Evolutionary conservation across 2,113 vertebrate genomes (phyloP).

Genomic region (Hyperoodon ampullatus): DNA sequence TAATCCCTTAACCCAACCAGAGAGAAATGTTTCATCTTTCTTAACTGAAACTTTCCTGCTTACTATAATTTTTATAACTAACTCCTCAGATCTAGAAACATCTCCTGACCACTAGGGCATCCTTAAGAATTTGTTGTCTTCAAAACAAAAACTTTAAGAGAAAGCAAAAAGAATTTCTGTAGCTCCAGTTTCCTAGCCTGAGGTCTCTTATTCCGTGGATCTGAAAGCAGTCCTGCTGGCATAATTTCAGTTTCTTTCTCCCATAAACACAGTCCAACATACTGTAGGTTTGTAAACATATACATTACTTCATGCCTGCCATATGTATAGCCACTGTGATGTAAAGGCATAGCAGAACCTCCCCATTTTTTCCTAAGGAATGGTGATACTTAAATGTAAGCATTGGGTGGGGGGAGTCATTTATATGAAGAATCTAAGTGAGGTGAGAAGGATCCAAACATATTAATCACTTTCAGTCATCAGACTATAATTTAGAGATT

Average conservation of each 20-base stretch:
- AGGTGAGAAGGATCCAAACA: background rate
- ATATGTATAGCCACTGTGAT: background rate
- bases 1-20: background rate
- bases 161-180: background rate
- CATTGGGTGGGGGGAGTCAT: background rate
- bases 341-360: background rate
- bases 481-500: background rate
- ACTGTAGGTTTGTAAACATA: background rate
- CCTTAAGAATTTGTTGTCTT: background rate
- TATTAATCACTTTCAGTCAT: background rate
- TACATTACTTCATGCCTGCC: background rate
- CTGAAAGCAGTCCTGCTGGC: background rate
- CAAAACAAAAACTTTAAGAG: background rate
- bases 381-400: background rate
- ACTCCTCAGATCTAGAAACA: background rate
- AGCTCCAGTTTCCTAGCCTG: background rate
- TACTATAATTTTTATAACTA: background rate
- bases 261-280: background rate
- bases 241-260: background rate
- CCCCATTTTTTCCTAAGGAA: background rate
- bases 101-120: background rate
- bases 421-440: conserved; percentile 35
- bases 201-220: background rate
- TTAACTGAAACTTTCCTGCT: background rate
- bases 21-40: background rate